Evolutionary conservation across 2,113 vertebrate species (phyloP).

Genomic region (Leptodactylus fuscus): DNA sequence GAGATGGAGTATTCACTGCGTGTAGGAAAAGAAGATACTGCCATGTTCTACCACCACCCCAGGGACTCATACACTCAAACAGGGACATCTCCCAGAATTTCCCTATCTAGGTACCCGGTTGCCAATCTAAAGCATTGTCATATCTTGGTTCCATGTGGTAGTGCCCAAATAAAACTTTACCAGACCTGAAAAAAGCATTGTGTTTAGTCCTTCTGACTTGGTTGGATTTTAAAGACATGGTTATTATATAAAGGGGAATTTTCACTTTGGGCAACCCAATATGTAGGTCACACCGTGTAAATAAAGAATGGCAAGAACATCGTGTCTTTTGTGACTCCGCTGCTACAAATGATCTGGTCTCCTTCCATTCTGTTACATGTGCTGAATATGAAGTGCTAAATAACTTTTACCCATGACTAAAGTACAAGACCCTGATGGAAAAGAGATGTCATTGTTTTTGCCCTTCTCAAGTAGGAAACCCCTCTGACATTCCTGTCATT

Average conservation of each 20-base stretch:
- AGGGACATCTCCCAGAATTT: too few relatives aligned
- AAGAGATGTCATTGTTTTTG: slow-evolving; percentile 2
- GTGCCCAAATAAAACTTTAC: too few relatives aligned
- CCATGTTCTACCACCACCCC: too few relatives aligned
- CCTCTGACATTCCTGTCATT: slow-evolving; percentile 13
- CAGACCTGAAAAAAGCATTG: too few relatives aligned
- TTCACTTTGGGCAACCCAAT: not conserved
- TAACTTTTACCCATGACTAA: not conserved
- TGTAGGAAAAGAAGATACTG: too few relatives aligned
- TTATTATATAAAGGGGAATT: not conserved
- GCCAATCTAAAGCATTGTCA: too few relatives aligned
- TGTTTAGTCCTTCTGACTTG: too few relatives aligned
- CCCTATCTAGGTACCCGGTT: too few relatives aligned
- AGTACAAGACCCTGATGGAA: not conserved
- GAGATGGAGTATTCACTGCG: too few relatives aligned
- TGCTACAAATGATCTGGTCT: not conserved
- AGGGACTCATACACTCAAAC: too few relatives aligned
- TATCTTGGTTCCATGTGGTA: too few relatives aligned
- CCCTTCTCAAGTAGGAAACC: slow-evolving; percentile 31
- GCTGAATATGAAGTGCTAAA: not conserved
- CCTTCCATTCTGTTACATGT: not conserved
- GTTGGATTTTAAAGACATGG: not conserved
- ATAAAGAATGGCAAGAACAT: not conserved
- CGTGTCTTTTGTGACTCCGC: not conserved
- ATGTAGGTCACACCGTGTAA: not conserved